Evolutionary conservation across 2,888 invertebrate genomes (phyloP).

Genomic region (Cryptocheilus praepositus): DNA sequence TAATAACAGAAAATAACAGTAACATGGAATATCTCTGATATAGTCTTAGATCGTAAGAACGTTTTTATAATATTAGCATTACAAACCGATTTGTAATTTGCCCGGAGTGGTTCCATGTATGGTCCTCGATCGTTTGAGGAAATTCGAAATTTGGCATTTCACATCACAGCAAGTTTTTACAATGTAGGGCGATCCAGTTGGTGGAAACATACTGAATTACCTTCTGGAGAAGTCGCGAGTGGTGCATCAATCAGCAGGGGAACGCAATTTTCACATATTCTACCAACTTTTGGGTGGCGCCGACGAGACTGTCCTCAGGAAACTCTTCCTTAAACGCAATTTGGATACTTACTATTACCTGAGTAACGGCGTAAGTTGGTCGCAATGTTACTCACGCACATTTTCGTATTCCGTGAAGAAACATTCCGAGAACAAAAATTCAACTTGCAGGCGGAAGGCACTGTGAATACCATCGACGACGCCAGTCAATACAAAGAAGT

Average conservation of each 20-base stretch:
- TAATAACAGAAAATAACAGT: too few relatives aligned
- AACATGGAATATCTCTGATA: too few relatives aligned
- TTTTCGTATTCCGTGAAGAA: constrained; percentile 6
- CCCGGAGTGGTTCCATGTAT: too few relatives aligned
- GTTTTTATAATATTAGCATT: too few relatives aligned
- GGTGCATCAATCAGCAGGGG: constrained; percentile 88
- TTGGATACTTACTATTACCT: constrained; percentile 86
- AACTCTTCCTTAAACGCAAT: constrained; percentile 82
- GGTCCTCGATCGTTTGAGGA: too few relatives aligned
- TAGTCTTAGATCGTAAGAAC: too few relatives aligned
- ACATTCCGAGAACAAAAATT: constrained; percentile 2
- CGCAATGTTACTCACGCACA: background rate
- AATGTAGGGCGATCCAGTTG: constrained; percentile 83
- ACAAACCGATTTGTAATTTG: too few relatives aligned
- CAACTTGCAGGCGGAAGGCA: constrained; percentile 74
- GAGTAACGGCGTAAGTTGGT: constrained; percentile 81
- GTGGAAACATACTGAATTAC: constrained; percentile 93
- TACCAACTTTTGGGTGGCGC: constrained; percentile 90
- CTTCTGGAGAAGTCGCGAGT: constrained; percentile 93
- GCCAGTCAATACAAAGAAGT: constrained; percentile 82
- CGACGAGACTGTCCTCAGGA: constrained; percentile 80
- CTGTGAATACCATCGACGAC: constrained; percentile 78
- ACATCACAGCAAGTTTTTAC: background rate
- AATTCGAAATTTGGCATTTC: background rate
- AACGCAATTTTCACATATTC: constrained; percentile 94